Conservation (phyloP, 2,888 invertebrate genomes). For the Ophioninae sp. region DNA sequence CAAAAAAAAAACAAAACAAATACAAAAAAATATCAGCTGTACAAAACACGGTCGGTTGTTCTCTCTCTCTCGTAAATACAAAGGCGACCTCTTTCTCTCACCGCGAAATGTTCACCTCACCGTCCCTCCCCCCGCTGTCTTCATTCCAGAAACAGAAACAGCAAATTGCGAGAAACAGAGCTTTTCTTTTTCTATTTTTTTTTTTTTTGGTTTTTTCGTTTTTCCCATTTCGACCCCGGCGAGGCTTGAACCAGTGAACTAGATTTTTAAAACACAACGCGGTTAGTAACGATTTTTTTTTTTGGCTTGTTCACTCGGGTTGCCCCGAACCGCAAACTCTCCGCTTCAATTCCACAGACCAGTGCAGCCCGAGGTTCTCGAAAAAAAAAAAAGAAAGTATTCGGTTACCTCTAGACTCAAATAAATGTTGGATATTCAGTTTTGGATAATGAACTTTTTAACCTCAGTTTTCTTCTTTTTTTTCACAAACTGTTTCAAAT, state of each 20-base stretch:
- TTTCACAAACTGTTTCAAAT: no score
- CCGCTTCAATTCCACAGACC: background rate
- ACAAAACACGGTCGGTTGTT: constrained; percentile 19
- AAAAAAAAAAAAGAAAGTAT: background rate
- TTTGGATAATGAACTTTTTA: no score
- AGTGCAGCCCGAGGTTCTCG: background rate
- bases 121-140: background rate
- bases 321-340: background rate
- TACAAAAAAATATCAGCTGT: constrained; percentile 10
- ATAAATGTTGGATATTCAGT: no score
- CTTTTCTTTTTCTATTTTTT: background rate
- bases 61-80: constrained; percentile 7
- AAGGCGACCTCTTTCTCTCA: background rate
- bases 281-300: background rate
- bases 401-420: background rate
- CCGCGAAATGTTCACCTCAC: background rate
- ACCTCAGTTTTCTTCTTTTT: no score
- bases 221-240: background rate
- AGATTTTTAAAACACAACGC: background rate
- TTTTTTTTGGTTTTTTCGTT: background rate
- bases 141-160: no score
- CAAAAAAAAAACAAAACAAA: background rate
- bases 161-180: background rate
- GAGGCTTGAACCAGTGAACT: background rate
- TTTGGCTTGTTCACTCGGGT: background rate